A percentile compares a stretch with the other conserved stretches of the same genome.
Conservation (phyloP, 2,113 vertebrate species). For the Corynorhinus townsendii region DNA sequence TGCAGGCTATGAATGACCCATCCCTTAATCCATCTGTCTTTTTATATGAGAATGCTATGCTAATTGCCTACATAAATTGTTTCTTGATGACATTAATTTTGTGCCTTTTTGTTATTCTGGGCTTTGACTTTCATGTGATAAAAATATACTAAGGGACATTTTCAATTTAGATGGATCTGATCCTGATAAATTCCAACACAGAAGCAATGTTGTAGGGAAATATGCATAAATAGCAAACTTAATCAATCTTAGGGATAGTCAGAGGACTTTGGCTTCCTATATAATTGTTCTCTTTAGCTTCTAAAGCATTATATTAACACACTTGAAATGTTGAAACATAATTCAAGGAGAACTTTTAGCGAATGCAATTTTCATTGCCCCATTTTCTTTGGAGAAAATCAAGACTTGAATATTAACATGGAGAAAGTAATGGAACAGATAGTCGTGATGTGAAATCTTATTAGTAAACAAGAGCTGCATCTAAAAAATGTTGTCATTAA, state of each 20-base stretch:
- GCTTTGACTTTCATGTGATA: constrained; percentile 72
- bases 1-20: constrained; percentile 60
- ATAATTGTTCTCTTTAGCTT: constrained; percentile 66
- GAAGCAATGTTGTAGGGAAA: constrained; percentile 60
- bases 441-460: constrained; percentile 78
- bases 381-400: constrained; percentile 77
- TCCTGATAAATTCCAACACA: constrained; percentile 57
- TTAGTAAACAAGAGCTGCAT: constrained; percentile 84
- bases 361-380: constrained; percentile 77
- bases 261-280: constrained; percentile 37
- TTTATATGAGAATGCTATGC: constrained; percentile 60
- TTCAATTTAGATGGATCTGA: constrained; percentile 66
- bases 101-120: constrained; percentile 68
- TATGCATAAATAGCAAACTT: constrained; percentile 45
- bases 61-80: constrained; percentile 71
- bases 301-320: constrained; percentile 68
- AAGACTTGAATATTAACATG: constrained; percentile 78
- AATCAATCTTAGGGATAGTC: constrained; percentile 46
- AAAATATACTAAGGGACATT: constrained; percentile 68
- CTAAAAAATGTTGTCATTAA: constrained; percentile 85
- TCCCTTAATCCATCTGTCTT: constrained; percentile 71
- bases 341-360: constrained; percentile 73
- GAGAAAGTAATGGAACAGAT: constrained; percentile 75
- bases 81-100: constrained; percentile 71
- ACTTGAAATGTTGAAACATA: constrained; percentile 71